These are phyloP conservation scores for Drosophila repleta DNA, from an alignment of 1,140 invertebrate genomes.

Conservation along the genomic window DNA sequence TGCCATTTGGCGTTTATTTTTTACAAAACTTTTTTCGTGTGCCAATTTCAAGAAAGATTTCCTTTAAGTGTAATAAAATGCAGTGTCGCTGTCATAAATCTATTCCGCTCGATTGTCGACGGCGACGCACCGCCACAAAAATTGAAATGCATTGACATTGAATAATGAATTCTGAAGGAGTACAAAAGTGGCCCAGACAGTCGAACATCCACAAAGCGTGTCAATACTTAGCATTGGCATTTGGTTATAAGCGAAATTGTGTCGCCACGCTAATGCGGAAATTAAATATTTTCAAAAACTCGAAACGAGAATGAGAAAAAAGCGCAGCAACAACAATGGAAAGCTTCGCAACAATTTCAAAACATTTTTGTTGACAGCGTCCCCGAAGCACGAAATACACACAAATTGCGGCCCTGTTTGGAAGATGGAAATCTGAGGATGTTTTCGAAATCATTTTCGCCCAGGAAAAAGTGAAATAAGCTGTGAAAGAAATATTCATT, in stretches of 20 bases:
- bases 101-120: conserved; percentile 77
- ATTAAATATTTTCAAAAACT: conserved; percentile 74
- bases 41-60: conserved; percentile 78
- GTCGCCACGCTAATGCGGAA: conserved; percentile 73
- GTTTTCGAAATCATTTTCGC: conserved; percentile 22
- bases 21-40: conserved; percentile 63
- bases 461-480: too few species aligned
- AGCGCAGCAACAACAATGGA: conserved; percentile 17
- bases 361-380: conserved; percentile 74
- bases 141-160: conserved; percentile 80
- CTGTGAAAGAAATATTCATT: too few species aligned
- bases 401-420: conserved; percentile 55
- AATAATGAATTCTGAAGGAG: conserved; percentile 68
- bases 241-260: conserved; percentile 42
- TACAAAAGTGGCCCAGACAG: conserved; percentile 11
- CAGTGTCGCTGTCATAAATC: conserved; percentile 79
- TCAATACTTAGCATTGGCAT: conserved; percentile 56
- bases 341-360: conserved; percentile 70
- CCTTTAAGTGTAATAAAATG: conserved; percentile 82
- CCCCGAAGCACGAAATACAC: conserved; percentile 17
- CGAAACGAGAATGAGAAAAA: conserved; percentile 24
- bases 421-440: conserved; percentile 51
- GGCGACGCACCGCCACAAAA: conserved; percentile 58
- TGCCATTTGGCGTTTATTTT: conserved; percentile 71
- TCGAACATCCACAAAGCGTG: conserved; percentile 41